Evolutionary conservation across 2,888 invertebrate genomes (phyloP).

Genomic region (Netelia fuscicornis): DNA sequence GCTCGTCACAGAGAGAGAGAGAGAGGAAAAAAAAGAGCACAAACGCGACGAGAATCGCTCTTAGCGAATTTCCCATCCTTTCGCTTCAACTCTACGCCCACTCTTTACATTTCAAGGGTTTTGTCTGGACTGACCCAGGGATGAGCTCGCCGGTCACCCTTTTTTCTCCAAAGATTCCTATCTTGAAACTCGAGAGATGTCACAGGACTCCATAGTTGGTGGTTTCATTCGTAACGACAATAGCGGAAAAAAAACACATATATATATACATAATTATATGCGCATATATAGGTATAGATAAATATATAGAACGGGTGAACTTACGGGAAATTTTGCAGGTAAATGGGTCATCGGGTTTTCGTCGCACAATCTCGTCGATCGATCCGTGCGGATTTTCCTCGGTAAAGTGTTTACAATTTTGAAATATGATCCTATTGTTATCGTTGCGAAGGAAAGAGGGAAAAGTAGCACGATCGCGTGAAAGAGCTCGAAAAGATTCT

Average conservation of each 20-base stretch:
- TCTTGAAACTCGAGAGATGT: constrained; percentile 69
- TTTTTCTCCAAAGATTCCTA: constrained; percentile 55
- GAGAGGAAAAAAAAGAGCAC: constrained; percentile 58
- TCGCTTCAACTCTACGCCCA: constrained; percentile 55
- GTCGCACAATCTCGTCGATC: constrained; percentile 46
- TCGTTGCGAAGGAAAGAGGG: background rate
- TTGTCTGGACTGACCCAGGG: constrained; percentile 33
- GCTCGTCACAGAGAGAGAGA: constrained; percentile 21
- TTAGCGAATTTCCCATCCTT: constrained; percentile 64
- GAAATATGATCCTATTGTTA: constrained; percentile 33
- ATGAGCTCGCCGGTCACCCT: constrained; percentile 27
- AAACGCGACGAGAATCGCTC: constrained; percentile 68
- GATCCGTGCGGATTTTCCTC: constrained; percentile 19
- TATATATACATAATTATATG: constrained; percentile 13
- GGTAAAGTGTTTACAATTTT: constrained; percentile 8
- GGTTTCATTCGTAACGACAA: constrained; percentile 62
- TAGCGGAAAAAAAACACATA: constrained; percentile 5
- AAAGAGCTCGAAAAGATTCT: constrained; percentile 42
- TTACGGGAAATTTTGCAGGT: constrained; percentile 69
- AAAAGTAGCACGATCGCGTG: constrained; percentile 15
- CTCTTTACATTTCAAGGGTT: constrained; percentile 67
- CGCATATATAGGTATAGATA: background rate
- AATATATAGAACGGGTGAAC: constrained; percentile 7
- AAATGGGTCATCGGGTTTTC: constrained; percentile 70
- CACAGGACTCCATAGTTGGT: constrained; percentile 63